Percentiles rank a stretch among this genome's conserved stretches.
phyloP scores from a whole-genome alignment of 1,140 invertebrate genomes.

The Drosophila burlai region DNA sequence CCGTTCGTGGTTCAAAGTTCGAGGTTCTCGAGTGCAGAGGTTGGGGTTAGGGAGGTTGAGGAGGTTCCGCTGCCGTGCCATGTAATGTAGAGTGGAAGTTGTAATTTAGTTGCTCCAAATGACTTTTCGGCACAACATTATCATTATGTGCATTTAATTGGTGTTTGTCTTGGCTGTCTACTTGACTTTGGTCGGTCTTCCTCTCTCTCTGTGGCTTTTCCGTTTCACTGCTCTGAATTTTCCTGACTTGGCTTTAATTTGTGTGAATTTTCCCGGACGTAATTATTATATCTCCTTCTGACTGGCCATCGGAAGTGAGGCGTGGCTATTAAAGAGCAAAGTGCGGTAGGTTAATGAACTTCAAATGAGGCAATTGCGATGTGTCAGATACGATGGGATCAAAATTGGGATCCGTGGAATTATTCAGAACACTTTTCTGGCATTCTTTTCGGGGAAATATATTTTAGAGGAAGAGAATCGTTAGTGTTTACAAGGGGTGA shows the following conservation, averaged over 20 bases:
- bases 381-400: conserved; percentile 1
- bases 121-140: conserved; percentile 83
- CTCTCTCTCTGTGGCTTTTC: conserved; percentile 1
- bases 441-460: not conserved
- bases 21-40: not conserved
- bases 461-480: not conserved
- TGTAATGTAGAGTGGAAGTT: conserved; percentile 81
- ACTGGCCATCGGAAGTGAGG: conserved; percentile 38
- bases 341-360: conserved; percentile 32
- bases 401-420: not conserved
- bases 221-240: conserved; percentile 25
- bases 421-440: not conserved
- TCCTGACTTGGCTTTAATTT: conserved; percentile 60
- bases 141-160: conserved; percentile 82
- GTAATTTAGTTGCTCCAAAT: conserved; percentile 81
- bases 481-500: not conserved
- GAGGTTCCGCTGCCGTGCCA: conserved; percentile 66
- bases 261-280: conserved; percentile 63
- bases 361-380: conserved; percentile 27
- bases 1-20: conserved; percentile 24
- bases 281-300: conserved; percentile 20
- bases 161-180: conserved; percentile 68
- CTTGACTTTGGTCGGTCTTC: conserved; percentile 35
- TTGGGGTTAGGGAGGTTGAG: conserved; percentile 24
- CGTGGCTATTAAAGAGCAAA: conserved; percentile 17